These are phyloP conservation scores for Drosophila asahinai DNA, from an alignment of 1,140 invertebrate species.

Conservation along the genomic window DNA sequence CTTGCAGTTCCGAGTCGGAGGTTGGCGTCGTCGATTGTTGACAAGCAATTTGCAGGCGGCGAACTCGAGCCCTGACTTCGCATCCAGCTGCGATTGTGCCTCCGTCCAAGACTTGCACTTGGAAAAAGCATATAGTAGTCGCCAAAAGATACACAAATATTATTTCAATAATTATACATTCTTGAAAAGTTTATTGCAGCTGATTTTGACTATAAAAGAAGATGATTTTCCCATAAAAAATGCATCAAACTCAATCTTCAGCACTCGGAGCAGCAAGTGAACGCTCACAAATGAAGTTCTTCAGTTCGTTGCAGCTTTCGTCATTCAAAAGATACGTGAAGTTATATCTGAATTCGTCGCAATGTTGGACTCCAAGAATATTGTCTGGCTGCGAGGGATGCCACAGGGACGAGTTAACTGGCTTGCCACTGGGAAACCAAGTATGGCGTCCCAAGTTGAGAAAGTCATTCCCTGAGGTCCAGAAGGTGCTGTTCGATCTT, in stretches of 20 bases:
- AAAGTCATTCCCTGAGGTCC: constrained; percentile 2
- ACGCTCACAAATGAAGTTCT: constrained; percentile 12
- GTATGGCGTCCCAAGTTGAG: background rate
- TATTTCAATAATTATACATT: background rate
- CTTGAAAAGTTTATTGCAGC: background rate
- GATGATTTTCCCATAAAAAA: background rate
- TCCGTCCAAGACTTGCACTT: constrained; percentile 19
- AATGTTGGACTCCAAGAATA: background rate
- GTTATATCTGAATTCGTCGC: constrained; percentile 6
- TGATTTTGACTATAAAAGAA: background rate
- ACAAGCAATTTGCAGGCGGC: constrained; percentile 73
- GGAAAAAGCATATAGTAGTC: background rate
- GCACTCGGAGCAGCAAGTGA: background rate
- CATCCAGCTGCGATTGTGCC: constrained; percentile 41
- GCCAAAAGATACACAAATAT: background rate
- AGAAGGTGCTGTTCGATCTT: background rate
- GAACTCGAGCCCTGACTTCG: constrained; percentile 41
- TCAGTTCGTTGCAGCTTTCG: background rate
- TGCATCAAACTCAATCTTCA: background rate
- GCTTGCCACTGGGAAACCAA: constrained; percentile 7
- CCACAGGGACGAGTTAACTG: background rate
- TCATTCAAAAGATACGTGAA: background rate
- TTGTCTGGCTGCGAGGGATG: constrained; percentile 1
- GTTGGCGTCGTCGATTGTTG: constrained; percentile 64
- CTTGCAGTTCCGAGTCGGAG: constrained; percentile 9